Evolutionary conservation across 2,113 vertebrate species (phyloP), one percentile per base, ranked within the genome.

Genomic region (Colistium nudipinnis): DNA sequence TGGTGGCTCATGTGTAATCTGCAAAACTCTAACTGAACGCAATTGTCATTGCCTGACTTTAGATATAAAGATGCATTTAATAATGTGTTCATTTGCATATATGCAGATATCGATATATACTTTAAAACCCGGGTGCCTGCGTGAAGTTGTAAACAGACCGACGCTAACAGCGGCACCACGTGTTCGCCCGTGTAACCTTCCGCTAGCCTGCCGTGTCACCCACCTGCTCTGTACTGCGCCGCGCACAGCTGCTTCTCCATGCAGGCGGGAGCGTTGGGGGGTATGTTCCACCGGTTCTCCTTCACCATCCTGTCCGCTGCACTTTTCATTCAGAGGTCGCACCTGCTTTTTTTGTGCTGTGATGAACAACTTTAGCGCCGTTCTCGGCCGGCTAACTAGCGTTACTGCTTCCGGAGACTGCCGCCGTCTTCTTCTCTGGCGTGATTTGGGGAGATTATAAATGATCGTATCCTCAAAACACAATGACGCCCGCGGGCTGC

Each of bases 231-330:
- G 90, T 97, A 98, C 0, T 93, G 94, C 20, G 87, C 93, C 17
- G 94, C 84, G 41, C 95, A 95, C 81, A 99, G 89, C 48, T 98
- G 95, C 62, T 90, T 94, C 83, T 98, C 97, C 97, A 98, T 98
- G 74, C 95, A 96, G 0, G 96, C 95, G 2, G 97, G 96, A 0
- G 96, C 96, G 70, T 94, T 96, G 2, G 95, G 94, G 0, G 96
- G 95, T 13, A 96, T 94, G 75, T 92, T 94, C 96, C 97, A 98
- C 3, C 76, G 78, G 68, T 92, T 93, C 28, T 94, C 93, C 76
- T 93, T 93, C 2, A 90, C 82, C 93, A 94, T 94, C n/a, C 28
- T 88, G 39, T 82, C 78, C 13, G 74, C 80, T 1, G 80, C 71
- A 62, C 72, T 72, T 72, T 88, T 88, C 88, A 88, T 87, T 49